Evolutionary conservation across 1,140 invertebrate genomes (phyloP).

Genomic region (Panulirus ornatus): DNA sequence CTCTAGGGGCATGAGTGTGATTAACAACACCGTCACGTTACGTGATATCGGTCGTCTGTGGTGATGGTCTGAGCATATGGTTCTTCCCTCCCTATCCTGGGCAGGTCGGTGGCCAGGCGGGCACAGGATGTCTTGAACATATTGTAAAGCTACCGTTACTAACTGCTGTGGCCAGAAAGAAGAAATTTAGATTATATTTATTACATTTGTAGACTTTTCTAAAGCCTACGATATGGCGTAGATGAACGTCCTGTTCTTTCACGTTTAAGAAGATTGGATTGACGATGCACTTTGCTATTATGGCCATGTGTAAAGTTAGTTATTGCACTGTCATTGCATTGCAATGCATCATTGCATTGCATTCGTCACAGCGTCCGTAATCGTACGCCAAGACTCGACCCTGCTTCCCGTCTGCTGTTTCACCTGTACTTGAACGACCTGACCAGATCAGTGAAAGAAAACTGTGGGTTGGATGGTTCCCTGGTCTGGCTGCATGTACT

Average conservation of each 20-base stretch:
- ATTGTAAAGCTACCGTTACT: background rate
- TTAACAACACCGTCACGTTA: background rate
- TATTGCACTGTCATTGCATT: too few relatives aligned
- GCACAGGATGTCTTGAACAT: too few relatives aligned
- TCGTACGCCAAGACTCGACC: conserved; percentile 15
- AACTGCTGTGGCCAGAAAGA: conserved; percentile 4
- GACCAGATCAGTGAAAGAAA: background rate
- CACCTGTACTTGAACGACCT: background rate
- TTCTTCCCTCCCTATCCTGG: background rate
- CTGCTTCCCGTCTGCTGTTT: background rate
- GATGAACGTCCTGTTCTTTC: background rate
- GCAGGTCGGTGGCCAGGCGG: background rate
- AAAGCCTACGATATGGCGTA: background rate
- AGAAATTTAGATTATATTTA: conserved; percentile 1
- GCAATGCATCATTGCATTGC: too few relatives aligned
- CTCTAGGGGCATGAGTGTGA: background rate
- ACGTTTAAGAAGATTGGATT: background rate
- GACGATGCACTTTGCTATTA: background rate
- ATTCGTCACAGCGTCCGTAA: too few relatives aligned
- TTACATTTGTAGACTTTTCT: background rate
- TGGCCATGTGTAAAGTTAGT: background rate
- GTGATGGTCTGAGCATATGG: background rate
- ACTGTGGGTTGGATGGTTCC: background rate
- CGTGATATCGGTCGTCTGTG: conserved; percentile 1
- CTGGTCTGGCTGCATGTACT: conserved; percentile 3